Evolutionary conservation across 2,797 vertebrate species (phyloP).

Genomic region (Erpetoichthys calabaricus): DNA sequence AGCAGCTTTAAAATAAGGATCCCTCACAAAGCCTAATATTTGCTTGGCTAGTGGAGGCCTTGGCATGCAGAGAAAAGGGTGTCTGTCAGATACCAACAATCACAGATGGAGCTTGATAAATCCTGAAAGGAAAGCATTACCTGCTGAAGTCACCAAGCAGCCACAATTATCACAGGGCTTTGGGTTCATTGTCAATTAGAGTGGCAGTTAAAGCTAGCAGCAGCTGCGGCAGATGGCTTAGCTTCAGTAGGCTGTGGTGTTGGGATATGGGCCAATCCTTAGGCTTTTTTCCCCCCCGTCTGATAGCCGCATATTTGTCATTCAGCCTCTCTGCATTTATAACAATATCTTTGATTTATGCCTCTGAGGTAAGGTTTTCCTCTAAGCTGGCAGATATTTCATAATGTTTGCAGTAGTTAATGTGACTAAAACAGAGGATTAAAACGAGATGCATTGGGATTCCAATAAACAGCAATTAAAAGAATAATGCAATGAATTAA

Average conservation of each 20-base stretch:
- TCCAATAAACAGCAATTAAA: no score
- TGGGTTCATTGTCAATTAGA: slow-evolving; percentile 87
- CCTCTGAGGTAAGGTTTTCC: background rate
- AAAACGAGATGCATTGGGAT: no score
- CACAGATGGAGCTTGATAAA: slow-evolving; percentile 80
- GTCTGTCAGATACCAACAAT: slow-evolving; percentile 35
- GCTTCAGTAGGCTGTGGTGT: slow-evolving; percentile 71
- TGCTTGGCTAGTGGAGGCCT: slow-evolving; percentile 46
- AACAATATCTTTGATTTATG: slow-evolving; percentile 8
- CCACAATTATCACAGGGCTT: slow-evolving; percentile 73
- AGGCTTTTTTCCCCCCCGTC: slow-evolving; percentile 42
- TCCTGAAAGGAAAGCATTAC: slow-evolving; percentile 79
- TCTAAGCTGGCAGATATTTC: slow-evolving; percentile 3
- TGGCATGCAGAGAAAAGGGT: slow-evolving; percentile 20
- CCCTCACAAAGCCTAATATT: slow-evolving; percentile 51
- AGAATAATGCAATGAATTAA: no score
- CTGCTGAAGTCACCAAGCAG: slow-evolving; percentile 69
- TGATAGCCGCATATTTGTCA: slow-evolving; percentile 24
- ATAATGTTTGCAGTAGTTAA: no score
- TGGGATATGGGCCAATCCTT: slow-evolving; percentile 64
- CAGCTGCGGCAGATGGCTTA: slow-evolving; percentile 89
- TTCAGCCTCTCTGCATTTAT: slow-evolving; percentile 23
- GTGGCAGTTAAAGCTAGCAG: slow-evolving; percentile 68
- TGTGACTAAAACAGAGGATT: no score
- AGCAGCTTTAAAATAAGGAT: slow-evolving; percentile 50